phyloP scores from a whole-genome alignment of 2,888 invertebrate species.

The Amphipyra berbera region DNA sequence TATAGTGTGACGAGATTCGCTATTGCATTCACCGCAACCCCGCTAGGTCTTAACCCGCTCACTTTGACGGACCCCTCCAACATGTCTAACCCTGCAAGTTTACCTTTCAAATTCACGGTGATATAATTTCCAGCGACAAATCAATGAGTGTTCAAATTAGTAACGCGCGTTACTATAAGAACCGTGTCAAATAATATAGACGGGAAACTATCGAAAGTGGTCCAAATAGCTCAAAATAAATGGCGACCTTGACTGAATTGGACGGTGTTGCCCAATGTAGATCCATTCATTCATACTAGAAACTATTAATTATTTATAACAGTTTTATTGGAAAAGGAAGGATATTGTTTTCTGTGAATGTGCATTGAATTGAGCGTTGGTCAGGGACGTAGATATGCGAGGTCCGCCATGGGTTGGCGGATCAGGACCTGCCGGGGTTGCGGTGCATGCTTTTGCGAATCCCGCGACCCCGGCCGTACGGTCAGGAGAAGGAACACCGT shows the following conservation, averaged over 20 bases:
- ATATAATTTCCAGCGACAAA: neutral
- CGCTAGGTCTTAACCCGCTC: too few relatives aligned
- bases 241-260: slow-evolving; percentile 40
- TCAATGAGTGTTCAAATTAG: slow-evolving; percentile 8
- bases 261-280: slow-evolving; percentile 17
- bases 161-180: slow-evolving; percentile 22
- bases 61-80: too few relatives aligned
- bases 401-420: too few relatives aligned
- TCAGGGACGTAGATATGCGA: slow-evolving; percentile 28
- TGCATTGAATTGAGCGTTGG: slow-evolving; percentile 6
- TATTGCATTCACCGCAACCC: too few relatives aligned
- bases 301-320: slow-evolving; percentile 10
- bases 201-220: slow-evolving; percentile 41
- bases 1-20: too few relatives aligned
- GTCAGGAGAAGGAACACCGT: too few relatives aligned
- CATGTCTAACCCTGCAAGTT: too few relatives aligned
- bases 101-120: too few relatives aligned
- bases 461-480: too few relatives aligned
- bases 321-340: slow-evolving; percentile 34
- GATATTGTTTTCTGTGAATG: slow-evolving; percentile 22
- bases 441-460: too few relatives aligned
- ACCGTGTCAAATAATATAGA: slow-evolving; percentile 25
- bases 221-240: slow-evolving; percentile 28
- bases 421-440: too few relatives aligned
- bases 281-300: slow-evolving; percentile 31